Conservation (phyloP, 1,140 invertebrate genomes). For the Bombus turneri region DNA sequence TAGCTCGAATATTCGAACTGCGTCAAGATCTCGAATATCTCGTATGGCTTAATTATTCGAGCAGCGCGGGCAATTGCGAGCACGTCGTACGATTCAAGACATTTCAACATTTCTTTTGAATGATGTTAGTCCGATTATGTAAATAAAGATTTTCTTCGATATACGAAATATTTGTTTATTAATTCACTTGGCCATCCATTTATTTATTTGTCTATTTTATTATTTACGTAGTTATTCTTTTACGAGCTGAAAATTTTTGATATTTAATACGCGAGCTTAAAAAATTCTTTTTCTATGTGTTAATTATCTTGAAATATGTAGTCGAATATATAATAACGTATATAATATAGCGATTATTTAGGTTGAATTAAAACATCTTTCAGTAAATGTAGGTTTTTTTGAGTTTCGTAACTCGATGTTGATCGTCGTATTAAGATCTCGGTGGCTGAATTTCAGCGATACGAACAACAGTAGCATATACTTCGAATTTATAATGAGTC, state of each 20-base stretch:
- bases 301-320: background rate
- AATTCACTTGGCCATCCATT: background rate
- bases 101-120: too few species aligned
- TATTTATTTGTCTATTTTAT: too few species aligned
- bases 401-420: background rate
- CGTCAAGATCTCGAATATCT: too few species aligned
- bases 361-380: slow-evolving; percentile 3
- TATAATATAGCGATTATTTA: background rate
- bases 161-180: too few species aligned
- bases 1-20: too few species aligned
- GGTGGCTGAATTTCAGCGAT: background rate
- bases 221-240: too few species aligned
- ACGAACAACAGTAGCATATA: slow-evolving; percentile 9
- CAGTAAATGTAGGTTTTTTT: background rate
- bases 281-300: background rate
- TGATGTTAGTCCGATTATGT: too few species aligned
- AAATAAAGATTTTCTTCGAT: too few species aligned
- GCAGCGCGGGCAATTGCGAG: too few species aligned
- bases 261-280: background rate
- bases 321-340: background rate
- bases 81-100: too few species aligned
- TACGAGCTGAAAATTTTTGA: background rate
- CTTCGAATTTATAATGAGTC: slow-evolving; percentile 17
- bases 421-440: background rate
- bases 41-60: too few species aligned